Base-by-base conservation (phyloP, 2,113 vertebrate genomes). In the Thalassoma bifasciatum region DNA sequence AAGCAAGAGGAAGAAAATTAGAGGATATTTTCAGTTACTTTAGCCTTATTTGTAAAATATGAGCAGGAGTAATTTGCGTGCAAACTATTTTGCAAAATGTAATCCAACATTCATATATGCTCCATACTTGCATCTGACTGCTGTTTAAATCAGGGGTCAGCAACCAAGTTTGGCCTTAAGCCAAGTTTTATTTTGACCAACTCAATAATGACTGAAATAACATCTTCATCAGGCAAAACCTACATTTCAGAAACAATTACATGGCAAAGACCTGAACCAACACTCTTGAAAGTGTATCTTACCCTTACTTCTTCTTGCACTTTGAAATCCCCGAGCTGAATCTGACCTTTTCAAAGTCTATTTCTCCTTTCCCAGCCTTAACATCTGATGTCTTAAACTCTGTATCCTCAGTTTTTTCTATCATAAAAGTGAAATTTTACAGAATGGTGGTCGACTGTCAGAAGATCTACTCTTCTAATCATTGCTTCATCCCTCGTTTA, bases 271-370 rank as follows among this genome's bases (percentile, higher is more conserved):
- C 44, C 17, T 59, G 37, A 51, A 50, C 26, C 16, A 4, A 11
- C 4, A 23, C 14, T 14, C 42, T 44, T 17, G 16, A 8, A 4
- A 12, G 4, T 54, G 47, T 37, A 24, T 21, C 19, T 17, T 19
- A 19, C 13, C 42, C 12, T 44, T 40, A 16, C 40, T 40, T 53
- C 38, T 37, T 53, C 11, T 16, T 62, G 38, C 56, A 24, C 17
- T 68, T 17, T 24, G 47, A 54, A 44, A 60, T 36, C 40, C 23
- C 37, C 21, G 23, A 21, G 52, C 23, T 37, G n/a, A 36, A 23
- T 42, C 59, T 78, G 66, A 65, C 52, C 61, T 78, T 71, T 65
- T 57, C 66, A 7, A 12, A 59, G 4, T 26, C 17, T 17, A 17
- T 44, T 44, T 51, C 6, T 59, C 14, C 0, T 9, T 4, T 16